A percentile compares a stretch with the other conserved stretches of the same genome.
Conservation (phyloP, 2,113 vertebrate genomes). For the Indicator maculatus region DNA sequence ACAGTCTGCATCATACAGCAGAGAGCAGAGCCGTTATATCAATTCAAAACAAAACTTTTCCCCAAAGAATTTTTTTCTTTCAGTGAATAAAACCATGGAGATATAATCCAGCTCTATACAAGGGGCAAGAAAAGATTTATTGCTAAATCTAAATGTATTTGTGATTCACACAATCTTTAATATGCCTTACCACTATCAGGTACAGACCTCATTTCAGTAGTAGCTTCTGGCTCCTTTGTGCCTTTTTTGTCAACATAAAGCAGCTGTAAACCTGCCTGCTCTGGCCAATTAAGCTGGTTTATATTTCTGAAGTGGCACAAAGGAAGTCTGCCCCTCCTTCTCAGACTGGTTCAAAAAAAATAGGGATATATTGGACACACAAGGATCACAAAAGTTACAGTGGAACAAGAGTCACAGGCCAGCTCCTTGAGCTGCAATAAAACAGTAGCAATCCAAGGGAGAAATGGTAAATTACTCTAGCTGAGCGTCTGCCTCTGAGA, state of each 20-base stretch:
- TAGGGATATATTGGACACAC: background rate
- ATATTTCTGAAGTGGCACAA: conserved; percentile 21
- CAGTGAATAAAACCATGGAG: background rate
- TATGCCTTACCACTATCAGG: background rate
- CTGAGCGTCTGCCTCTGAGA: background rate
- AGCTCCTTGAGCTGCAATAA: background rate
- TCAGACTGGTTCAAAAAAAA: conserved; percentile 20
- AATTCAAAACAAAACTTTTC: background rate
- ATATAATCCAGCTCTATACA: background rate
- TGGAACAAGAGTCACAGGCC: background rate
- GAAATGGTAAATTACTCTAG: background rate
- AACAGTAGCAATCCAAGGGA: background rate
- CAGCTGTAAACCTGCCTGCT: conserved; percentile 38
- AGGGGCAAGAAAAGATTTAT: background rate
- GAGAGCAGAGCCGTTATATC: background rate
- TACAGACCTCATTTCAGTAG: background rate
- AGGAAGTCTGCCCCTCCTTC: background rate
- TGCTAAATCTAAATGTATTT: conserved; percentile 13
- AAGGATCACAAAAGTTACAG: background rate
- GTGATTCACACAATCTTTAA: background rate
- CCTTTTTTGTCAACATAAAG: conserved; percentile 8
- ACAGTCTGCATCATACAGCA: background rate
- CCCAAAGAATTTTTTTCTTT: background rate
- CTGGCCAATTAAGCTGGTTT: conserved; percentile 30
- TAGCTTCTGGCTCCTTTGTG: conserved; percentile 16